phyloP scores from a whole-genome alignment of 2,113 vertebrate species.

The Pteruthius melanotis region DNA sequence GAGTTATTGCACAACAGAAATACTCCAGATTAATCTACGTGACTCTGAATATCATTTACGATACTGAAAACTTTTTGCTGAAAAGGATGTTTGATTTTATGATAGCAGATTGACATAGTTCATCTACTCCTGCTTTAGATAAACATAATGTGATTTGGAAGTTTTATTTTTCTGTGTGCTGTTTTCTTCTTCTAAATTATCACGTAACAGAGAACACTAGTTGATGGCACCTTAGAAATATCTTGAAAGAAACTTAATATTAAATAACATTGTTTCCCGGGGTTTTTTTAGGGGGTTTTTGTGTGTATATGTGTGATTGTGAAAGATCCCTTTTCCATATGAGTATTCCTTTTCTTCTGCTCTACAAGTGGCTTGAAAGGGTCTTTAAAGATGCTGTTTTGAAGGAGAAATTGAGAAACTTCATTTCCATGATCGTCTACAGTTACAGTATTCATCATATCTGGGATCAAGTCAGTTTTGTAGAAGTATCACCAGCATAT shows the following conservation, averaged over 20 bases:
- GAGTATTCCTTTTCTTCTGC: neutral
- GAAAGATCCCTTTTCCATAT: neutral
- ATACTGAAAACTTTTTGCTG: neutral
- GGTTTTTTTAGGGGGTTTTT: rapidly evolving
- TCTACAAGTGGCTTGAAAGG: neutral
- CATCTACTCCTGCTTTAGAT: neutral
- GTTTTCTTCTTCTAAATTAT: neutral
- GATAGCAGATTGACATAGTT: neutral
- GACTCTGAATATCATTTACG: neutral
- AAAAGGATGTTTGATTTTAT: neutral
- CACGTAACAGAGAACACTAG: neutral
- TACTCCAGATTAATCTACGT: neutral
- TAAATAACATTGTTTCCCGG: neutral
- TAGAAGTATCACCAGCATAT: neutral
- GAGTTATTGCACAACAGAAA: neutral
- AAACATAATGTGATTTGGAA: neutral
- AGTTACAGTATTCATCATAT: neutral
- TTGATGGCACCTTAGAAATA: neutral
- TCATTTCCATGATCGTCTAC: neutral
- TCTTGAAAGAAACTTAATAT: neutral
- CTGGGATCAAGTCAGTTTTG: neutral
- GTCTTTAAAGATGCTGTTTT: neutral
- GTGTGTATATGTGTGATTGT: neutral
- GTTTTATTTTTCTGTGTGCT: neutral
- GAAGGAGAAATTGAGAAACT: neutral